A percentile compares a stretch with the other conserved stretches of the same genome.
Conservation (phyloP, 2,888 invertebrate genomes). For the Iselma pallidipennis region DNA sequence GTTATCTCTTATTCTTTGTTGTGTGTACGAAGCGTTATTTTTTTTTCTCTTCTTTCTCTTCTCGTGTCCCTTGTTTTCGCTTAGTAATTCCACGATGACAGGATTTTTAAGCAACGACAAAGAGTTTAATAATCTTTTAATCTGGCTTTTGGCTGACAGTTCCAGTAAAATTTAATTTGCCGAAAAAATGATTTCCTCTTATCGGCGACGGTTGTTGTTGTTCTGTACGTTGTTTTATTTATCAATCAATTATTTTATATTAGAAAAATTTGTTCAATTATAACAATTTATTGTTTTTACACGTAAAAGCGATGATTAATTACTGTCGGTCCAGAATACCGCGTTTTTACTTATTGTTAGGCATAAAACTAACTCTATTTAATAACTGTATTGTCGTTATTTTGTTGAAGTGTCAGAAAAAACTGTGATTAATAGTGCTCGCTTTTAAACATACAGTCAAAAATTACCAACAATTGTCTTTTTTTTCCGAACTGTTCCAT, state of each 20-base stretch:
- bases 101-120: not conserved
- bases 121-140: not conserved
- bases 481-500: no score
- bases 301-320: not conserved
- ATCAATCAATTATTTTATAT: not conserved
- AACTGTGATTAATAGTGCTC: not conserved
- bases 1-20: conserved; percentile 18
- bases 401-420: not conserved
- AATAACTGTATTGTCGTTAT: not conserved
- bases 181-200: not conserved
- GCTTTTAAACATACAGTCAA: not conserved
- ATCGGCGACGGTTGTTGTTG: not conserved
- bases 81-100: not conserved
- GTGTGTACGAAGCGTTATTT: not conserved
- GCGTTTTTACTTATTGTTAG: not conserved
- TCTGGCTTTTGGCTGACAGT: not conserved
- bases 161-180: not conserved
- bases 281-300: not conserved
- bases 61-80: not conserved
- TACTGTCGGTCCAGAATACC: not conserved
- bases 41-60: not conserved
- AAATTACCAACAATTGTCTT: no score
- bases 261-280: not conserved
- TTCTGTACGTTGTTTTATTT: no score
- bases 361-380: not conserved